Percentiles rank a stretch among this genome's conserved stretches.
These are phyloP conservation scores for Rousettus leschenaultii DNA, from an alignment of 2,113 vertebrate species.

Conservation along the genomic window DNA sequence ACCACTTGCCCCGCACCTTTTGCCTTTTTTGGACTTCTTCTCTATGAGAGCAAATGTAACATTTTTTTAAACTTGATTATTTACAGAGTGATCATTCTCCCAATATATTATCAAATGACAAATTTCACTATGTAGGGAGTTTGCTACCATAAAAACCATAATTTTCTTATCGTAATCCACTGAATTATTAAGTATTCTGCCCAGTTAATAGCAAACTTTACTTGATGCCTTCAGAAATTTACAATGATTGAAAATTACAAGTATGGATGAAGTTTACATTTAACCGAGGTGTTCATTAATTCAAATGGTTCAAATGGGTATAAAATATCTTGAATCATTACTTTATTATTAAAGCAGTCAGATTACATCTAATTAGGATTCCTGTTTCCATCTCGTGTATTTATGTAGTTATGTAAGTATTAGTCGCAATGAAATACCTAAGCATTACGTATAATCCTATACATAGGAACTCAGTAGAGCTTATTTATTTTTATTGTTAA, in stretches of 20 bases:
- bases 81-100: neutral
- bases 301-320: neutral
- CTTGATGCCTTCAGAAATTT: neutral
- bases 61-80: neutral
- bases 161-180: neutral
- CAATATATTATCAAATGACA: neutral
- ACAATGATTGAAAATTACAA: neutral
- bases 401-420: neutral
- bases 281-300: neutral
- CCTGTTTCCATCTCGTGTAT: neutral
- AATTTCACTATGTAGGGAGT: neutral
- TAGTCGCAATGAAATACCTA: neutral
- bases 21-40: neutral
- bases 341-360: neutral
- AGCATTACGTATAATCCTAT: neutral
- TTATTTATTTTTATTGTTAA: neutral
- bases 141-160: neutral
- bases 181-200: neutral
- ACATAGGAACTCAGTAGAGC: neutral
- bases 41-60: neutral
- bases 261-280: conserved; percentile 20
- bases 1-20: neutral
- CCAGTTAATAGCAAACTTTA: neutral
- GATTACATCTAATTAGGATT: neutral
- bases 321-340: neutral